Evolutionary conservation across 2,797 vertebrate species (phyloP).

Genomic region (Smutsia temminckii): DNA sequence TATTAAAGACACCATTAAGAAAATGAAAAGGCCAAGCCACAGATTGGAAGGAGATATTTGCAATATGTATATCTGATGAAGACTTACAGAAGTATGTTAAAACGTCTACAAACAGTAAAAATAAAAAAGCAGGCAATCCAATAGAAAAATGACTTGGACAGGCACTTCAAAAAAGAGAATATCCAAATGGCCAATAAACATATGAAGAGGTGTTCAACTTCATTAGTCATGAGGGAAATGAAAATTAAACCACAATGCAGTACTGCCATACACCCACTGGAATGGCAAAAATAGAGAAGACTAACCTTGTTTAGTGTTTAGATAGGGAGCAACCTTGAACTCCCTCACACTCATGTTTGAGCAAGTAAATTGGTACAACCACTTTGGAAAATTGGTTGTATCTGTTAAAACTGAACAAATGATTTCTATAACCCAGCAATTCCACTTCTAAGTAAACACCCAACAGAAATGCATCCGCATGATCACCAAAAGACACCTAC

Average conservation of each 20-base stretch:
- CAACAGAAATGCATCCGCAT: neutral
- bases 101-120: neutral
- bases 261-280: neutral
- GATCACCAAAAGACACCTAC: neutral
- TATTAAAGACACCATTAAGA: neutral
- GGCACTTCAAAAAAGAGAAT: neutral
- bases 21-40: slow-evolving; percentile 7
- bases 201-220: neutral
- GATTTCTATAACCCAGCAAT: neutral
- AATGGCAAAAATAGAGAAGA: neutral
- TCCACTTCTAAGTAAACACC: neutral
- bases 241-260: neutral
- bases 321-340: neutral
- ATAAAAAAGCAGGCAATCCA: neutral
- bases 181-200: neutral
- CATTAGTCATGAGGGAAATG: neutral
- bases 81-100: neutral
- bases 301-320: neutral
- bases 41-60: neutral
- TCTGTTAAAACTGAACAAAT: neutral
- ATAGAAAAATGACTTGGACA: neutral
- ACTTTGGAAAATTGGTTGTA: neutral
- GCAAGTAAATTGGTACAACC: neutral
- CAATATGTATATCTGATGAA: neutral
- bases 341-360: neutral